A percentile compares a stretch with the other conserved stretches of the same genome.
These are phyloP conservation scores for Eulemur albifrons DNA, from an alignment of 2,797 vertebrate species.

Conservation along the genomic window DNA sequence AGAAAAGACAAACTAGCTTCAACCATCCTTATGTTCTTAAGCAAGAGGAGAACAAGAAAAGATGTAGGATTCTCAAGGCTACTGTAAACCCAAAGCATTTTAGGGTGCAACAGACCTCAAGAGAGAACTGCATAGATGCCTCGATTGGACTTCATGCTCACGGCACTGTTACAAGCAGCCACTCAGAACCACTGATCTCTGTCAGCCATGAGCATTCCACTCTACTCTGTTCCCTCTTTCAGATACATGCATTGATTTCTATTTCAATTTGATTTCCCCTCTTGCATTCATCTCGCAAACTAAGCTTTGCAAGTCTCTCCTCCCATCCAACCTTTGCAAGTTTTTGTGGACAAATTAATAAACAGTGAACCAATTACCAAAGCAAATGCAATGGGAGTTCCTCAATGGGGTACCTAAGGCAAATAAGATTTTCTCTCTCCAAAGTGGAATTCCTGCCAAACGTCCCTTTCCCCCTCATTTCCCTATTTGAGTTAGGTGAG, in stretches of 20 bases:
- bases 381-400: neutral
- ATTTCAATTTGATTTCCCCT: neutral
- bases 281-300: neutral
- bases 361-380: neutral
- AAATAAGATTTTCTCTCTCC: conserved; percentile 40
- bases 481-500: conserved; percentile 16
- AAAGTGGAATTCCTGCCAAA: conserved; percentile 36
- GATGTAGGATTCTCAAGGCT: neutral
- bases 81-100: neutral
- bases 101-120: neutral
- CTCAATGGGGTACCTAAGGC: neutral
- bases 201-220: fast-evolving
- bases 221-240: fast-evolving
- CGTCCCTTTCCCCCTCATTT: neutral
- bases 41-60: neutral
- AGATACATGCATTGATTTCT: neutral
- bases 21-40: neutral
- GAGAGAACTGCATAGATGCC: neutral
- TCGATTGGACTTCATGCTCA: fast-evolving
- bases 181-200: neutral
- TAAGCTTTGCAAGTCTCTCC: neutral
- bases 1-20: neutral
- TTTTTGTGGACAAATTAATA: neutral
- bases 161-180: fast-evolving
- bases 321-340: neutral